Conservation (phyloP, 1,140 invertebrate genomes). For the Nomia melanderi region DNA sequence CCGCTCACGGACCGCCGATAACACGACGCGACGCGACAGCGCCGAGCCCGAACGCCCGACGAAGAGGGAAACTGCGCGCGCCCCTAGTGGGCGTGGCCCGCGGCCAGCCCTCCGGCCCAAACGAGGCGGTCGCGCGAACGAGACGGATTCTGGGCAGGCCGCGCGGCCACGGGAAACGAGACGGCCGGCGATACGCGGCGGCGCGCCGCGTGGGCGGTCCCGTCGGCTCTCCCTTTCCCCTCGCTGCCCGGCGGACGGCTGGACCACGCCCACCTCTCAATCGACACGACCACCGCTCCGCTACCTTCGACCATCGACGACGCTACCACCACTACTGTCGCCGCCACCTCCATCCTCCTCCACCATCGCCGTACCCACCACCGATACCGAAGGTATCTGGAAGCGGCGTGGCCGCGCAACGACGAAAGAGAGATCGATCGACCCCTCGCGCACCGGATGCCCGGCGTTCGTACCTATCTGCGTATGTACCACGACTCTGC, state of each 20-base stretch:
- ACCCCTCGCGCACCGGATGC: constrained; percentile 67
- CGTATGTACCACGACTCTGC: constrained; percentile 53
- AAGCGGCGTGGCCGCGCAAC: constrained; percentile 61
- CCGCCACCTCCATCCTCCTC: constrained; percentile 28
- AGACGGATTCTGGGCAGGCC: not conserved
- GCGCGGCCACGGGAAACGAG: not conserved
- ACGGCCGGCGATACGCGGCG: constrained; percentile 4
- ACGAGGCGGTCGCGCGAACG: constrained; percentile 15
- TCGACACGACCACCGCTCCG: constrained; percentile 42
- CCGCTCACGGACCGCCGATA: constrained; percentile 28
- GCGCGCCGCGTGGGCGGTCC: constrained; percentile 66
- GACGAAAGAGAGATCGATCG: constrained; percentile 79
- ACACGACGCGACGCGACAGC: not conserved
- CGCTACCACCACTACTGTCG: constrained; percentile 55
- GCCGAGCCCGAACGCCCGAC: not conserved
- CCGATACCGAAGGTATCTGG: constrained; percentile 58
- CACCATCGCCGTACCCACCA: constrained; percentile 37
- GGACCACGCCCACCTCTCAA: constrained; percentile 54
- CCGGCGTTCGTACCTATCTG: constrained; percentile 64
- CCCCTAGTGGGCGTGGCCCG: constrained; percentile 31
- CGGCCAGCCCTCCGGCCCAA: not conserved
- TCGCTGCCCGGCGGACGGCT: no score
- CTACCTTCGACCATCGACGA: constrained; percentile 36
- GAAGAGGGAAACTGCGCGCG: constrained; percentile 5
- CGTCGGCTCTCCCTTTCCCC: constrained; percentile 57